Evolutionary conservation across 2,113 vertebrate species (phyloP), one percentile per base, ranked within the genome.

Genomic region (Barnardius zonarius): DNA sequence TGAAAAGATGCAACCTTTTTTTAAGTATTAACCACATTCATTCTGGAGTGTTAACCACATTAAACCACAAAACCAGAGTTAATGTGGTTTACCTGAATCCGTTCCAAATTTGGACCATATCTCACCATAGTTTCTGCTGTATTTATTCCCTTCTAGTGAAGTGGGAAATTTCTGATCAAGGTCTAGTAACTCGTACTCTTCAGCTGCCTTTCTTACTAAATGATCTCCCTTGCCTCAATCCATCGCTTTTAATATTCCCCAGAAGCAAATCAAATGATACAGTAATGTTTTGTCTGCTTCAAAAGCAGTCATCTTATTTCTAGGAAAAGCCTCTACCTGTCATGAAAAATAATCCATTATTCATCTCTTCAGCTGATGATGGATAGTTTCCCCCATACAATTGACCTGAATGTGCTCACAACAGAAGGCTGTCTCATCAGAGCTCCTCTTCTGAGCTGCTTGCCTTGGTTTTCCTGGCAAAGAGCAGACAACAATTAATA

Each of bases 321-420:
- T 92, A 94, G 75, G 88, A 86, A 93, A 80, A 94, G 31, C 43
- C 68, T 88, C 74, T 84, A 76, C 67, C 33, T 93, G 59, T 86
- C 86, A 78, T 23, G 24, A 67, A 86, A 74, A 92, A 83, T 57
- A 90, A 93, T 19, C 61, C 41, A 63, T 93, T 86, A 93, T 25
- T 94, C 88, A 93, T 93, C 83, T 94, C 76, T 70, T 80, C 83
- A 92, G 80, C 76, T 90, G 49, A 14, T 92, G 72, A 83, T 74
- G 13, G 79, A 73, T 88, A 59, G 46, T 54, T 95, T 90, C 37
- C 64, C 59, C 80, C 13, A 3, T 59, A 10, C 70, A 77, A 70
- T 67, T 3, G 0, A 88, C 68, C 51, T 54, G 59, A 77, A 39
- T 46, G 54, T 83, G 49, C 75, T 93, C 46, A 31, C 35, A 14